phyloP scores from a whole-genome alignment of 2,888 invertebrate genomes.

The Theristus sp. region DNA sequence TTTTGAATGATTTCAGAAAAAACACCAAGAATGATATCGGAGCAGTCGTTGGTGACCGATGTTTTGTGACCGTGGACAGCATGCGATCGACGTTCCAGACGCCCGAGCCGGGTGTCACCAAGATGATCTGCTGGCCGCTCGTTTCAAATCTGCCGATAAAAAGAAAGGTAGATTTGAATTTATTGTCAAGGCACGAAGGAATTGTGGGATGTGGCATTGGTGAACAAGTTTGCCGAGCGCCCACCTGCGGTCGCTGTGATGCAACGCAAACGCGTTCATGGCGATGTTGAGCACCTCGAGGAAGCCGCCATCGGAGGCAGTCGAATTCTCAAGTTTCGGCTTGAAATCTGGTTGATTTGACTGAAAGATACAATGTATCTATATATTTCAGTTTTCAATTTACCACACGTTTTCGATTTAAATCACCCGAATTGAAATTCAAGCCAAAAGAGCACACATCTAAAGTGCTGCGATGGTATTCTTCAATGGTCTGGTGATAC shows the following conservation, averaged over 20 bases:
- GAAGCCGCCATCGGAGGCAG: conserved; percentile 70
- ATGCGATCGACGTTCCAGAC: conserved; percentile 96
- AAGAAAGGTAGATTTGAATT: no score
- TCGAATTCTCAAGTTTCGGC: conserved; percentile 31
- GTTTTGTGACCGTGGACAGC: conserved; percentile 90
- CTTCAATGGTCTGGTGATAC: conserved; percentile 12
- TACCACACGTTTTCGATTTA: no score
- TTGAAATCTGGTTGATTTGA: neutral
- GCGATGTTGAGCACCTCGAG: conserved; percentile 60
- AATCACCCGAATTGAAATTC: neutral
- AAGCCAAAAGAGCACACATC: conserved; percentile 9
- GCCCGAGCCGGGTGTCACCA: conserved; percentile 92
- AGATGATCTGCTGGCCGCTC: conserved; percentile 89
- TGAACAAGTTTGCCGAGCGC: neutral
- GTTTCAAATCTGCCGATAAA: conserved; percentile 54
- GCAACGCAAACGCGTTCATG: conserved; percentile 55
- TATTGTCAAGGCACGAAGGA: no score
- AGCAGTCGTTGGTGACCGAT: conserved; percentile 43
- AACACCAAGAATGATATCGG: no score
- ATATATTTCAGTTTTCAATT: neutral
- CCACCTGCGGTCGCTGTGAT: conserved; percentile 72
- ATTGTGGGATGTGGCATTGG: neutral
- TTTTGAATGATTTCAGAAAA: neutral
- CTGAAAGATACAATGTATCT: neutral
- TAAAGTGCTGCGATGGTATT: no score